These are phyloP conservation scores for Hycleus phaleratus DNA, from an alignment of 1,140 invertebrate genomes.

Conservation along the genomic window DNA sequence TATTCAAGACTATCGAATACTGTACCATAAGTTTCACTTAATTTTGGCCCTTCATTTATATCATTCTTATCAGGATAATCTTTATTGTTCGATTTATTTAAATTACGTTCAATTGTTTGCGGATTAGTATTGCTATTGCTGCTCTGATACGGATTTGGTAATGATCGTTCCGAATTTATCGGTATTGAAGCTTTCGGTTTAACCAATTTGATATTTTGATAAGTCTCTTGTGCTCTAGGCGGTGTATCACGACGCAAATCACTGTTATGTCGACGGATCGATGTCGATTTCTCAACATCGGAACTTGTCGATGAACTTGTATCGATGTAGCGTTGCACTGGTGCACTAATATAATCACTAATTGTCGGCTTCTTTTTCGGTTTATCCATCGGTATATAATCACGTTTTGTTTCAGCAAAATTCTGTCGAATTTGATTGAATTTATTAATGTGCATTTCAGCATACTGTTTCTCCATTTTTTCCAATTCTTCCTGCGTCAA, in stretches of 20 bases:
- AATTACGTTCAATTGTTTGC: constrained; percentile 9
- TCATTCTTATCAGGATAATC: constrained; percentile 7
- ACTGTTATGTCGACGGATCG: constrained; percentile 6
- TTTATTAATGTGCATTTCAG: constrained; percentile 28
- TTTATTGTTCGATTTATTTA: constrained; percentile 7
- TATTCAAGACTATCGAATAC: constrained; percentile 29
- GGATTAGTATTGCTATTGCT: constrained; percentile 8
- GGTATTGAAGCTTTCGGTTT: constrained; percentile 38
- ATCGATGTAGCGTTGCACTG: constrained; percentile 32
- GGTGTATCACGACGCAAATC: constrained; percentile 27
- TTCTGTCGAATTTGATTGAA: constrained; percentile 28
- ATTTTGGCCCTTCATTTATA: background rate
- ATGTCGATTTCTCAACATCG: constrained; percentile 22
- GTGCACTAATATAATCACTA: constrained; percentile 25
- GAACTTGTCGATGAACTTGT: constrained; percentile 37
- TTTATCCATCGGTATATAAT: constrained; percentile 29
- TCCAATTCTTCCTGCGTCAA: constrained; percentile 9
- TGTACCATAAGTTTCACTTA: constrained; percentile 31
- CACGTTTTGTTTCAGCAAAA: constrained; percentile 17
- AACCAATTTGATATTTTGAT: constrained; percentile 31
- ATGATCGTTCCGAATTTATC: constrained; percentile 35
- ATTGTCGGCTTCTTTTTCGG: constrained; percentile 8
- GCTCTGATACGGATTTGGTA: constrained; percentile 34
- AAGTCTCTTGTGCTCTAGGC: constrained; percentile 28
- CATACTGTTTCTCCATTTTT: constrained; percentile 28